Conservation (phyloP, 2,888 invertebrate species). For the Acanthoscelides obtectus region DNA sequence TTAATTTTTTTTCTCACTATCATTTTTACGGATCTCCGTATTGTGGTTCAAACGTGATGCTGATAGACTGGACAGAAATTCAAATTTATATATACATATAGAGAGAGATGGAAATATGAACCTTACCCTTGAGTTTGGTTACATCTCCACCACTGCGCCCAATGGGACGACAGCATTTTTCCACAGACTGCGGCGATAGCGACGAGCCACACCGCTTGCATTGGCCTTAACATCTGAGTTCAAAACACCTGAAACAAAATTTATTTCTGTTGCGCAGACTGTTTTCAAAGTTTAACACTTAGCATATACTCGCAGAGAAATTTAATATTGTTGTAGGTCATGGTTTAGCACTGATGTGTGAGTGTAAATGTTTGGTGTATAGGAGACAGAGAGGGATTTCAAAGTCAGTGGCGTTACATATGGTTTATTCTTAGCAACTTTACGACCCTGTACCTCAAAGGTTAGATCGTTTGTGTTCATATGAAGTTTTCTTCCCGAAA, state of each 20-base stretch:
- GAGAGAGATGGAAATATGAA: no score
- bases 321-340: slow-evolving; percentile 38
- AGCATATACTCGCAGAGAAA: slow-evolving; percentile 29
- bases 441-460: no score
- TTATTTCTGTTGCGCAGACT: slow-evolving; percentile 35
- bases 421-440: no score
- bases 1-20: no score
- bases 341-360: slow-evolving; percentile 28
- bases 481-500: no score
- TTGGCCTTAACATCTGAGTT: slow-evolving; percentile 25
- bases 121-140: no score
- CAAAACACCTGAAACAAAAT: slow-evolving; percentile 39
- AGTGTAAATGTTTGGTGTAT: slow-evolving; percentile 7
- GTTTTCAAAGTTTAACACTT: slow-evolving; percentile 23
- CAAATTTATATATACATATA: no score
- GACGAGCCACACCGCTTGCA: background rate
- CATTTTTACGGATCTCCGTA: no score
- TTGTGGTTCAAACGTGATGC: no score
- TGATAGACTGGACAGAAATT: no score
- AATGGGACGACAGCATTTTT: background rate
- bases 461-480: no score
- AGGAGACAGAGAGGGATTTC: slow-evolving; percentile 2
- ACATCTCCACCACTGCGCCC: background rate
- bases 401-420: no score
- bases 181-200: background rate